Conservation (phyloP, 2,888 invertebrate species). For the Zaprionus obscuricornis region DNA sequence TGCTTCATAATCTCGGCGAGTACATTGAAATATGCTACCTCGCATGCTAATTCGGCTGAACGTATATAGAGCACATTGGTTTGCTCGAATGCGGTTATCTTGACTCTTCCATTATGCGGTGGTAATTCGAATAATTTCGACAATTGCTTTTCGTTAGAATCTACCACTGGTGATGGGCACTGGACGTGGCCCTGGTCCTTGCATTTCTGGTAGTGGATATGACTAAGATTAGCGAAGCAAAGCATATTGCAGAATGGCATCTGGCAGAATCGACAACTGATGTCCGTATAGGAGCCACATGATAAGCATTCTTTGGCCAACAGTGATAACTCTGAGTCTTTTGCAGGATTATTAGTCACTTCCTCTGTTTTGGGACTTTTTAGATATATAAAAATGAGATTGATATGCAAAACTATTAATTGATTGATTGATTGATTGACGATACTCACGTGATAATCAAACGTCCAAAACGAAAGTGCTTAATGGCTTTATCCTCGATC, state of each 20-base stretch:
- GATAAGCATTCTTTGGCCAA: slow-evolving; percentile 27
- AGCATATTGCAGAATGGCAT: slow-evolving; percentile 71
- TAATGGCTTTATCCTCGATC: slow-evolving; percentile 29
- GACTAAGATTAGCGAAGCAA: slow-evolving; percentile 71
- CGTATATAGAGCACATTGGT: slow-evolving; percentile 79
- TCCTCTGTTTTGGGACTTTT: slow-evolving; percentile 6
- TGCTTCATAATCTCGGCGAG: slow-evolving; percentile 52
- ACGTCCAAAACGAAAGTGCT: slow-evolving; percentile 66
- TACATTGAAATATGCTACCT: slow-evolving; percentile 67
- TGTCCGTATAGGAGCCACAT: slow-evolving; percentile 42
- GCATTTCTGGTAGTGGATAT: slow-evolving; percentile 29
- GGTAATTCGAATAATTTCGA: slow-evolving; percentile 51
- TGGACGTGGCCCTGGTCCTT: slow-evolving; percentile 26
- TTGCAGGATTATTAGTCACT: neutral
- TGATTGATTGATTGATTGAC: neutral
- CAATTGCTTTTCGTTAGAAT: neutral
- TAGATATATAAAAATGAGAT: neutral
- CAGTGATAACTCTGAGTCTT: neutral
- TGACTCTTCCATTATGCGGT: slow-evolving; percentile 59
- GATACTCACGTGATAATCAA: slow-evolving; percentile 58
- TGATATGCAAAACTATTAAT: neutral
- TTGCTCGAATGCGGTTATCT: slow-evolving; percentile 77
- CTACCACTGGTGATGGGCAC: slow-evolving; percentile 1
- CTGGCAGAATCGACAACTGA: slow-evolving; percentile 42
- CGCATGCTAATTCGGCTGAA: slow-evolving; percentile 60